Conservation (phyloP, 2,113 vertebrate genomes). For the Macaca fascicularis region DNA sequence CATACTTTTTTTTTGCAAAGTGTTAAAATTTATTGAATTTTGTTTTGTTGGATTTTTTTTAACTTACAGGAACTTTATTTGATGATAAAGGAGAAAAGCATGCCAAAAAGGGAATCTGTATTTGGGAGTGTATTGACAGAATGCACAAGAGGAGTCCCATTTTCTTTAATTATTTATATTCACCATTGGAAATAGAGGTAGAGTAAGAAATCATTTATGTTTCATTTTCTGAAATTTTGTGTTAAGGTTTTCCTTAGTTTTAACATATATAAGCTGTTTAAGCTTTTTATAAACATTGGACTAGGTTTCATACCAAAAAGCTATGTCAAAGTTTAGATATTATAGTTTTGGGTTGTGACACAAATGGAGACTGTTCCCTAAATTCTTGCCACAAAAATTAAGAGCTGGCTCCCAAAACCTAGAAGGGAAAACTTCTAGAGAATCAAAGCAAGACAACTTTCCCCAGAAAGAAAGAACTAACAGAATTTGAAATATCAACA, state of each 20-base stretch:
- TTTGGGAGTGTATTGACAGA: slow-evolving; percentile 97
- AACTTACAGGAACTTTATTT: slow-evolving; percentile 91
- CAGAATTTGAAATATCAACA: background rate
- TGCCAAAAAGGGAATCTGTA: slow-evolving; percentile 93
- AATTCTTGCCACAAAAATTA: slow-evolving; percentile 38
- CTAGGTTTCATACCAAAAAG: slow-evolving; percentile 33
- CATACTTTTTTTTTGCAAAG: slow-evolving; percentile 7
- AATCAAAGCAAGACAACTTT: background rate
- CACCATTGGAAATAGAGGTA: slow-evolving; percentile 90
- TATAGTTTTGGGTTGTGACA: background rate
- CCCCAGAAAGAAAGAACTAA: background rate
- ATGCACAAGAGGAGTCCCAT: slow-evolving; percentile 94
- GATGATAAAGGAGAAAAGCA: slow-evolving; percentile 98
- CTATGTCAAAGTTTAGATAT: slow-evolving; percentile 19
- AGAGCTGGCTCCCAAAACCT: background rate
- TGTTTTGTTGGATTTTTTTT: slow-evolving; percentile 51
- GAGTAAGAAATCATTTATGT: background rate
- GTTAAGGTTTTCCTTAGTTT: slow-evolving; percentile 50
- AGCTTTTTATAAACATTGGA: slow-evolving; percentile 22
- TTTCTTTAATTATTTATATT: slow-evolving; percentile 98
- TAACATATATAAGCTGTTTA: background rate
- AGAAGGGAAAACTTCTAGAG: slow-evolving; percentile 16
- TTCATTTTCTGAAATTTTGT: slow-evolving; percentile 63
- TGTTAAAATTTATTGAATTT: slow-evolving; percentile 33
- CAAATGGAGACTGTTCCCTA: background rate